phyloP scores from a whole-genome alignment of 2,888 invertebrate species.

The Amphipoea lucens region DNA sequence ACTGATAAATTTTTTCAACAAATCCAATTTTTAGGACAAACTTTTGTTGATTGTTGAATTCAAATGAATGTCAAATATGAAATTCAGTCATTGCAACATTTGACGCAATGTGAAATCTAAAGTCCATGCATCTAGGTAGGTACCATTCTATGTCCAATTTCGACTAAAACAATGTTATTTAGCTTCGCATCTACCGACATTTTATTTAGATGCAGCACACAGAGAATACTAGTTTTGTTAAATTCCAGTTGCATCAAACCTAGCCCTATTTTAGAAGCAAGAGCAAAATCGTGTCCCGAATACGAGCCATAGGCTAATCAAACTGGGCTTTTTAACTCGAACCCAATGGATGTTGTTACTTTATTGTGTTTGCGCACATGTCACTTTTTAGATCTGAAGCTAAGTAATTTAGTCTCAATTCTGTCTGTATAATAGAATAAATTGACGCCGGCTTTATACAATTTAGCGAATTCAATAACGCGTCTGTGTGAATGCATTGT shows the following conservation, averaged over 20 bases:
- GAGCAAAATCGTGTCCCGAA: slow-evolving; percentile 64
- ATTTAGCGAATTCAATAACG: slow-evolving; percentile 52
- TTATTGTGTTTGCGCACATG: slow-evolving; percentile 51
- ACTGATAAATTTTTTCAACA: slow-evolving; percentile 54
- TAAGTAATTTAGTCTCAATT: slow-evolving; percentile 41
- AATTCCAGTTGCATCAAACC: slow-evolving; percentile 56
- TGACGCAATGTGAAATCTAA: neutral
- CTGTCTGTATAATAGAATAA: slow-evolving; percentile 27
- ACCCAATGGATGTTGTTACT: slow-evolving; percentile 49
- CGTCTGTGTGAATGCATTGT: slow-evolving; percentile 53
- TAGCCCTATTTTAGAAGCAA: slow-evolving; percentile 40
- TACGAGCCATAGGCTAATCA: slow-evolving; percentile 55
- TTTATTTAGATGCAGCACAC: slow-evolving; percentile 24
- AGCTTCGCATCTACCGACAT: neutral
- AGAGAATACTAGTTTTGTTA: slow-evolving; percentile 35
- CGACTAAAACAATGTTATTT: slow-evolving; percentile 1
- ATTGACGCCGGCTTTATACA: slow-evolving; percentile 40
- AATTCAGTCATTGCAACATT: slow-evolving; percentile 35
- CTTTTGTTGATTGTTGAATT: slow-evolving; percentile 41
- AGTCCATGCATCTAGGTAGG: no score
- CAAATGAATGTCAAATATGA: slow-evolving; percentile 28
- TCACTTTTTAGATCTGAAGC: slow-evolving; percentile 34
- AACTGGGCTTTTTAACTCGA: slow-evolving; percentile 56
- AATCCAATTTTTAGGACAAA: slow-evolving; percentile 35
- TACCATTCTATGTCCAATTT: slow-evolving; percentile 4